phyloP scores from a whole-genome alignment of 1,140 invertebrate genomes.

The Drosophila erecta region DNA sequence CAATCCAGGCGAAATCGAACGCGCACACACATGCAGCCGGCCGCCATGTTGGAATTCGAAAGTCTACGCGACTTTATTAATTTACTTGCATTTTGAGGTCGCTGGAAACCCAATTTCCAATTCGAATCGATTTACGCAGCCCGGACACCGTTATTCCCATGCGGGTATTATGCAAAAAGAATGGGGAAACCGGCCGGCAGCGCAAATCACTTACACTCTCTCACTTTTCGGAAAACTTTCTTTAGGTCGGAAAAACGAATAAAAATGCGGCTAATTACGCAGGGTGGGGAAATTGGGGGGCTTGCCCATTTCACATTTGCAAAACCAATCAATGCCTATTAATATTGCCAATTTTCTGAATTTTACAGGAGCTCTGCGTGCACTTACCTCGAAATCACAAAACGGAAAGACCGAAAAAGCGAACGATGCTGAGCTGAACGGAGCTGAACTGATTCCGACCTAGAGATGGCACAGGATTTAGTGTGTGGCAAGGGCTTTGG shows the following conservation, averaged over 20 bases:
- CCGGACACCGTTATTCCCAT: constrained; percentile 16
- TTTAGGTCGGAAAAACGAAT: neutral
- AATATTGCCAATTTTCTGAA: constrained; percentile 31
- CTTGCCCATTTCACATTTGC: constrained; percentile 20
- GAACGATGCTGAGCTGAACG: constrained; percentile 11
- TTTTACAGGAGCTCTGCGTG: constrained; percentile 50
- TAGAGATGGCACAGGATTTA: constrained; percentile 3
- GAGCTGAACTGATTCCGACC: constrained; percentile 3
- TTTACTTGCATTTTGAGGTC: neutral
- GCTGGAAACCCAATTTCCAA: neutral
- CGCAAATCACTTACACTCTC: constrained; percentile 6
- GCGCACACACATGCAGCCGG: constrained; percentile 18
- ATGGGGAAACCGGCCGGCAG: constrained; percentile 39
- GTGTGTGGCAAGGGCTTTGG: too few relatives aligned
- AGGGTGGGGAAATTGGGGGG: constrained; percentile 22
- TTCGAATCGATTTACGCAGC: constrained; percentile 6
- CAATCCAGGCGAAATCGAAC: constrained; percentile 21
- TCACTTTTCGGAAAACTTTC: constrained; percentile 9
- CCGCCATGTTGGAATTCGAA: constrained; percentile 66
- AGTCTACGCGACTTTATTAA: constrained; percentile 14
- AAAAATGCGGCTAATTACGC: neutral
- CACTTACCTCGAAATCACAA: constrained; percentile 79
- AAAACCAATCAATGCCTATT: constrained; percentile 63
- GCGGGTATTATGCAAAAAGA: constrained; percentile 41
- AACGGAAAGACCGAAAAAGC: constrained; percentile 67